Conservation (phyloP, 2,888 invertebrate genomes). For the Tupiocoris notatus region DNA sequence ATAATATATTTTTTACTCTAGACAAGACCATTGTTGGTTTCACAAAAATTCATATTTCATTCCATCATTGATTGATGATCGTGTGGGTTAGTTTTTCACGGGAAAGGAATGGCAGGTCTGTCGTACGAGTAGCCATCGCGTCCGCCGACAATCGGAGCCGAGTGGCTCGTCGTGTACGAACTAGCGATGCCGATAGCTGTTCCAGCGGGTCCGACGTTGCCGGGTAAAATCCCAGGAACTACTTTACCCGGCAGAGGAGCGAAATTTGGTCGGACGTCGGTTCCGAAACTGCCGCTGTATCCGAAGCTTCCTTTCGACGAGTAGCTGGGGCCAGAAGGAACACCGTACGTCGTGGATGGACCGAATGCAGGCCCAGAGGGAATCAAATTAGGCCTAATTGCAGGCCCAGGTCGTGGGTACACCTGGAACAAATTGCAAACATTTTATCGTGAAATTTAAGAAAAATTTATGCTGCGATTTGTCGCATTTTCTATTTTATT, state of each 20-base stretch:
- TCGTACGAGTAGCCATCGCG: constrained; percentile 21
- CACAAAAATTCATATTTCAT: too few relatives aligned
- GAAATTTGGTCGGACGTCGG: not conserved
- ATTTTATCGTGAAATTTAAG: too few relatives aligned
- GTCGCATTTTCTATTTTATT: too few relatives aligned
- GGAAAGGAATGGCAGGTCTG: constrained; percentile 20
- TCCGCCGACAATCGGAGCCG: not conserved
- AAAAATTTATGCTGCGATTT: too few relatives aligned
- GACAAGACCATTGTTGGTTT: too few relatives aligned
- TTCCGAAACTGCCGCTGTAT: not conserved
- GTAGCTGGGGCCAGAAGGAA: constrained; percentile 4
- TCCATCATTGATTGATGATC: too few relatives aligned
- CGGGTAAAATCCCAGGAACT: not conserved
- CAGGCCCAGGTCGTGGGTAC: constrained; percentile 5
- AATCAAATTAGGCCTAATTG: constrained; percentile 2
- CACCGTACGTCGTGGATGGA: constrained; percentile 9
- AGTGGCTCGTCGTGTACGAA: constrained; percentile 2
- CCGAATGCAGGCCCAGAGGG: constrained; percentile 3
- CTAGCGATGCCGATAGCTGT: constrained; percentile 15
- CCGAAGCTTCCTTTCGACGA: not conserved
- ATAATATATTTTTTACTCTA: too few relatives aligned
- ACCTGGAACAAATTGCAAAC: not conserved
- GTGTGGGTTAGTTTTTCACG: too few relatives aligned
- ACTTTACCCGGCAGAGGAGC: not conserved
- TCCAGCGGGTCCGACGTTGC: not conserved